Percentiles rank a stretch among this genome's conserved stretches.
phyloP scores from a whole-genome alignment of 2,797 vertebrate species.

The Phataginus tricuspis region DNA sequence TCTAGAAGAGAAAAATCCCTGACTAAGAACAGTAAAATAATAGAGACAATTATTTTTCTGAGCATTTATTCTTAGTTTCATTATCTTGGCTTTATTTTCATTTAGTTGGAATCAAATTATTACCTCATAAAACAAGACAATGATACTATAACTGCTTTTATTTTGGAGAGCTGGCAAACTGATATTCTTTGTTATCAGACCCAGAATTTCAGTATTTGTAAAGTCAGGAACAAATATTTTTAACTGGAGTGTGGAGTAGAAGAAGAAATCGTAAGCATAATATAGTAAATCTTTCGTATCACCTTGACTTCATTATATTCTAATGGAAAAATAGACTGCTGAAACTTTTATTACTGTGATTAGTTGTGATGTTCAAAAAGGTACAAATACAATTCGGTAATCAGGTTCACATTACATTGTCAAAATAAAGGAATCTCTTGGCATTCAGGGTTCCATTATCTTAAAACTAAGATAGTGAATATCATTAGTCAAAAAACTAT shows the following conservation, averaged over 20 bases:
- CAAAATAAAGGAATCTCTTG: background rate
- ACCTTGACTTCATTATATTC: background rate
- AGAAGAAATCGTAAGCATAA: constrained; percentile 27
- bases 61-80: constrained; percentile 72
- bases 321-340: background rate
- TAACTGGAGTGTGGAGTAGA: background rate
- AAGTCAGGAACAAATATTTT: constrained; percentile 63
- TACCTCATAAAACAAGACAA: constrained; percentile 71
- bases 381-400: background rate
- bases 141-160: constrained; percentile 11
- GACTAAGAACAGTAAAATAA: constrained; percentile 59
- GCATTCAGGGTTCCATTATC: background rate
- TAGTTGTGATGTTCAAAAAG: background rate
- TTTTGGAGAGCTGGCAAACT: constrained; percentile 21
- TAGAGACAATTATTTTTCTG: constrained; percentile 59
- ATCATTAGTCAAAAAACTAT: background rate
- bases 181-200: constrained; percentile 54
- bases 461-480: background rate
- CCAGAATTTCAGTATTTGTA: constrained; percentile 56
- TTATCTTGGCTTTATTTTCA: constrained; percentile 68
- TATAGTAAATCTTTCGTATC: background rate
- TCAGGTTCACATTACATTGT: background rate
- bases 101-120: constrained; percentile 71
- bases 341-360: background rate
- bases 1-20: constrained; percentile 39